Evolutionary conservation across 2,797 vertebrate species (phyloP).

Genomic region (Agapornis canus): DNA sequence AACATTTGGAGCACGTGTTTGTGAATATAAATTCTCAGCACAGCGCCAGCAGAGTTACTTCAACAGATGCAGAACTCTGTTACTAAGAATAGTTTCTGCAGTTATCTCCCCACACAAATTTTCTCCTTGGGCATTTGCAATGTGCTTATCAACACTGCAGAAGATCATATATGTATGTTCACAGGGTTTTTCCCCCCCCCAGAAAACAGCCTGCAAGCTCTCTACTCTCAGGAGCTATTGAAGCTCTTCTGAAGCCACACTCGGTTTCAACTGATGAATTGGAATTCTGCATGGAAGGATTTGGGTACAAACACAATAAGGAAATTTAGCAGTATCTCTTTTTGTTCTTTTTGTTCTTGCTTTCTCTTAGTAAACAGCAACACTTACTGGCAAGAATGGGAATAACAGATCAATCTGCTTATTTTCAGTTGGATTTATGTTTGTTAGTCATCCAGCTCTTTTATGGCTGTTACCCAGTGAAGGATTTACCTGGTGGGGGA

Average conservation of each 20-base stretch:
- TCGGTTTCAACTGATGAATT: not conserved
- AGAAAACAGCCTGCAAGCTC: not conserved
- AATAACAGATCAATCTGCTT: slow-evolving; percentile 64
- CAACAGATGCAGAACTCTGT: slow-evolving; percentile 61
- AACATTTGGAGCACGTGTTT: slow-evolving; percentile 47
- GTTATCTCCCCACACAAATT: slow-evolving; percentile 61
- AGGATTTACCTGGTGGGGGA: not conserved
- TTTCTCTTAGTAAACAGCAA: slow-evolving; percentile 75
- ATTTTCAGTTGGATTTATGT: not conserved
- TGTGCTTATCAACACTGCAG: slow-evolving; percentile 49
- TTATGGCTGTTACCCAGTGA: not conserved
- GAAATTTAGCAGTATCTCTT: not conserved
- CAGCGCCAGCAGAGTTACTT: slow-evolving; percentile 49
- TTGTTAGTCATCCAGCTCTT: not conserved
- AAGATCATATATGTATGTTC: not conserved
- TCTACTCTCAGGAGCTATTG: slow-evolving; percentile 8
- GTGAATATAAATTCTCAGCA: slow-evolving; percentile 29
- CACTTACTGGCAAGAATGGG: slow-evolving; percentile 76
- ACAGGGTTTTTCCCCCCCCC: not conserved
- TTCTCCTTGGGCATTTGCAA: slow-evolving; percentile 52
- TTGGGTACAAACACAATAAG: slow-evolving; percentile 16
- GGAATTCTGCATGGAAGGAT: not conserved
- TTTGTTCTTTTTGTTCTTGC: not conserved
- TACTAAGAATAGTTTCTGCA: slow-evolving; percentile 64
- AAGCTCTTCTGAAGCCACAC: not conserved